phyloP scores from a whole-genome alignment of 2,888 invertebrate genomes.

The Rotaria macrura region DNA sequence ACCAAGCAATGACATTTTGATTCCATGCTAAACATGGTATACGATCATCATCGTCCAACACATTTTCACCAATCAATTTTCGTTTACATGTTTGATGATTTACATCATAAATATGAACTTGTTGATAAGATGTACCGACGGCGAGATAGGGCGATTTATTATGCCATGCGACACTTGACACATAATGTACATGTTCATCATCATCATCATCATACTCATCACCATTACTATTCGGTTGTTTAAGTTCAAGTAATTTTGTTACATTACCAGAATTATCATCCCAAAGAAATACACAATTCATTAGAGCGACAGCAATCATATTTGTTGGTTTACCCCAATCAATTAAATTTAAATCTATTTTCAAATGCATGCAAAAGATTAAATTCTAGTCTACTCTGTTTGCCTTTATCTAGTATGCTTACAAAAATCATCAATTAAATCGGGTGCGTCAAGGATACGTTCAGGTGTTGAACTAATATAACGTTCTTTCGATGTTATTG shows the following conservation, averaged over 20 bases:
- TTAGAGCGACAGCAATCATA: slow-evolving; percentile 22
- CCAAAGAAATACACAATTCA: slow-evolving; percentile 23
- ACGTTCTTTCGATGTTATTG: slow-evolving; percentile 10
- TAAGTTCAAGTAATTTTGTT: neutral
- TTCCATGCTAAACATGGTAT: slow-evolving; percentile 10
- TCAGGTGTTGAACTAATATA: slow-evolving; percentile 30
- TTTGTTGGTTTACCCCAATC: slow-evolving; percentile 23
- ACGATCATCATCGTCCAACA: neutral
- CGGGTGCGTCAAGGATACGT: slow-evolving; percentile 33
- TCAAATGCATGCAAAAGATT: neutral
- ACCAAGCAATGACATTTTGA: slow-evolving; percentile 21
- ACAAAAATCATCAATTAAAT: slow-evolving; percentile 29
- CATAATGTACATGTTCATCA: neutral
- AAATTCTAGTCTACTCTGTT: neutral
- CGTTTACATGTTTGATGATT: slow-evolving; percentile 7
- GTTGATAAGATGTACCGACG: slow-evolving; percentile 12
- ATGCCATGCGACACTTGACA: slow-evolving; percentile 24
- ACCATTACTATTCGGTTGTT: neutral
- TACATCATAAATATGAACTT: slow-evolving; percentile 18
- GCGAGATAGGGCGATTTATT: neutral
- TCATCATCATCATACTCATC: neutral
- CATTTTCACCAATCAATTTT: neutral
- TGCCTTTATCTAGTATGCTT: neutral
- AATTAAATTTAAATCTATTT: slow-evolving; percentile 28
- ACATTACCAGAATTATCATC: neutral